Evolutionary conservation across 2,113 vertebrate genomes (phyloP), one percentile per base, ranked within the genome.

Genomic region (Heteronetta atricapilla): DNA sequence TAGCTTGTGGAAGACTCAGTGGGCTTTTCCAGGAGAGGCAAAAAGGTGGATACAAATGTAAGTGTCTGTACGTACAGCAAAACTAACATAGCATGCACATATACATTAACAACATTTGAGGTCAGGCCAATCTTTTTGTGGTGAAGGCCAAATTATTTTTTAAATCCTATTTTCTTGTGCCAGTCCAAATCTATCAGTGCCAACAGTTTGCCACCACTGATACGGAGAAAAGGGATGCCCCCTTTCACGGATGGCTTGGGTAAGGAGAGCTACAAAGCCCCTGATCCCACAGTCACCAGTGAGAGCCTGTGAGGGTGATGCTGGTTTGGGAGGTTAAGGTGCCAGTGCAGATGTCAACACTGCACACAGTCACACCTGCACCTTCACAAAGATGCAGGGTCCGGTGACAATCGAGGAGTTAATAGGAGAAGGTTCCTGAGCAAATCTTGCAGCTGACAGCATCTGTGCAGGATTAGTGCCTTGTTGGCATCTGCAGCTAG

Each of bases 171-270:
- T 79, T 89, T 85, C 33, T 42, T 68, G 8, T n/a, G 13, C 42
- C 15, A 42, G 48, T 68, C 70, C 66, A 76, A 56, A 75, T 10
- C 22, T 42, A 88, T 77, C 64, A 36, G 25, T 38, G 33, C 36
- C 76, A 80, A n/a, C 6, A 58, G 10, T 78, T 86, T 75, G 28
- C 46, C 60, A 23, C 38, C 33, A 55, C 25, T 33, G 25, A 25
- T 34, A 9, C 1, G 10, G 16, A 21, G 17, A 31, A 59, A 36
- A 62, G 11, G 11, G 21, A 29, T 5, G 13, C 13, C 10, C 25
- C 11, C 50, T 63, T 70, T 46, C 66, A 5, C 0, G 0, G 13
- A 40, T 29, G n/a, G 11, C 64, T 81, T 18, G 23, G 50, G 25
- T 38, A 56, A 59, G 31, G 53, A 62, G 10, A 0, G 0, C 38